Evolutionary conservation across 2,888 invertebrate genomes (phyloP).

Genomic region (Drosophila leonis): DNA sequence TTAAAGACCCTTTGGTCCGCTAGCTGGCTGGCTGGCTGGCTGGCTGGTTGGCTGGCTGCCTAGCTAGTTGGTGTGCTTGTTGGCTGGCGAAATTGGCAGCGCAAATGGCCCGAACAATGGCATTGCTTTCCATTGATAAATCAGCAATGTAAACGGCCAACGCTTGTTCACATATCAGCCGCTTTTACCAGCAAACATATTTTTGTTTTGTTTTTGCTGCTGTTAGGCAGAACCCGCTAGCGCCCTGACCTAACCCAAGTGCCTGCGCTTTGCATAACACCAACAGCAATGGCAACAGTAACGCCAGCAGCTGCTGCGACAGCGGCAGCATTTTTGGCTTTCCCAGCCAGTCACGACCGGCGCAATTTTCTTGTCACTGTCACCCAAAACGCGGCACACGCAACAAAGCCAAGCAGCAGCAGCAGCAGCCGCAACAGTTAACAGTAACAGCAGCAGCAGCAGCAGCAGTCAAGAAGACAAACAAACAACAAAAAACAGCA

Average conservation of each 20-base stretch:
- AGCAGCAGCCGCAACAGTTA: conserved; percentile 20
- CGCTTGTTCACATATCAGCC: conserved; percentile 52
- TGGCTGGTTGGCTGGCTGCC: not conserved
- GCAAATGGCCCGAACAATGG: conserved; percentile 44
- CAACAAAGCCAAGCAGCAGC: conserved; percentile 58
- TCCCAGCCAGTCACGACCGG: conserved; percentile 75
- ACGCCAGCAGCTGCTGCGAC: conserved; percentile 12
- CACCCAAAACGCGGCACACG: conserved; percentile 63
- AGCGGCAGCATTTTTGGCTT: conserved; percentile 57
- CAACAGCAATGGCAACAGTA: conserved; percentile 14
- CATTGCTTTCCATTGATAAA: conserved; percentile 60
- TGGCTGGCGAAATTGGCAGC: conserved; percentile 37
- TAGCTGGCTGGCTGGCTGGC: not conserved
- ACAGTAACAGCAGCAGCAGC: conserved; percentile 21
- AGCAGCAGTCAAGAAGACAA: conserved; percentile 39
- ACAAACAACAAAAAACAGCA: conserved; percentile 33
- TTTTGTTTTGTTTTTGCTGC: not conserved
- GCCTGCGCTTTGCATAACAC: conserved; percentile 51
- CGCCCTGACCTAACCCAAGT: conserved; percentile 54
- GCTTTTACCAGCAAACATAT: conserved; percentile 44
- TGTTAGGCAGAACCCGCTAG: conserved; percentile 33
- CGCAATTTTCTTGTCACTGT: conserved; percentile 77
- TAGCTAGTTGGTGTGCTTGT: not conserved
- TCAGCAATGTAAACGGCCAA: conserved; percentile 47
- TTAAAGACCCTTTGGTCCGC: conserved; percentile 45